phyloP scores from a whole-genome alignment of 1,140 invertebrate genomes.

The Atta cephalotes region DNA sequence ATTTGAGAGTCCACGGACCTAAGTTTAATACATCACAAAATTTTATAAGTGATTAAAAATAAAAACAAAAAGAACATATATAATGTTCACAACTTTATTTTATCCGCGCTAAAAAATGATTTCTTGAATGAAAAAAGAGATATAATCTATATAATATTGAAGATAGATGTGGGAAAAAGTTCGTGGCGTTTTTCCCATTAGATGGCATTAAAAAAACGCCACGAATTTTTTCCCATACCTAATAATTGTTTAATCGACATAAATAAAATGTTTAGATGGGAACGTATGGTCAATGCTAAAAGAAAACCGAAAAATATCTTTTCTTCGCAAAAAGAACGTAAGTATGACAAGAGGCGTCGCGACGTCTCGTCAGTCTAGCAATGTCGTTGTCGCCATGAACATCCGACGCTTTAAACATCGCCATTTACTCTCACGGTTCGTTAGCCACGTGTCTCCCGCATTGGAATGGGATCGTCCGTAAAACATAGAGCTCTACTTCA shows the following conservation, averaged over 20 bases:
- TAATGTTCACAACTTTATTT: background rate
- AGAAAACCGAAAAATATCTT: conserved; percentile 40
- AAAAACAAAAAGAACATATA: background rate
- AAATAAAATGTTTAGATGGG: background rate
- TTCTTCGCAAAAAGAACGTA: conserved; percentile 45
- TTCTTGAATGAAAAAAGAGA: background rate
- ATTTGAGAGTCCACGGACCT: background rate
- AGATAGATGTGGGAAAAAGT: background rate
- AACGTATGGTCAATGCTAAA: background rate
- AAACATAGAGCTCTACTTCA: conserved; percentile 34
- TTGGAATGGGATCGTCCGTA: conserved; percentile 11
- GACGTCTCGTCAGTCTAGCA: conserved; percentile 68
- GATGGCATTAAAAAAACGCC: too few species aligned
- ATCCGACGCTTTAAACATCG: conserved; percentile 68
- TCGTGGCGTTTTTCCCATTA: too few species aligned
- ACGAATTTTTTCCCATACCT: too few species aligned
- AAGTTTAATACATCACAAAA: background rate
- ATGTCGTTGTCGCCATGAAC: conserved; percentile 52
- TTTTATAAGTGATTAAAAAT: conserved; percentile 16
- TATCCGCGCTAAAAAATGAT: background rate
- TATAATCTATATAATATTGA: conserved; percentile 13
- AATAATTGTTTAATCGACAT: conserved; percentile 13
- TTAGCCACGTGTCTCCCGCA: conserved; percentile 31
- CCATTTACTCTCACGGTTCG: conserved; percentile 65
- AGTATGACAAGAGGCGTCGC: conserved; percentile 53